Base-by-base conservation (phyloP, 2,113 vertebrate genomes). In the Limnothrissa miodon region DNA sequence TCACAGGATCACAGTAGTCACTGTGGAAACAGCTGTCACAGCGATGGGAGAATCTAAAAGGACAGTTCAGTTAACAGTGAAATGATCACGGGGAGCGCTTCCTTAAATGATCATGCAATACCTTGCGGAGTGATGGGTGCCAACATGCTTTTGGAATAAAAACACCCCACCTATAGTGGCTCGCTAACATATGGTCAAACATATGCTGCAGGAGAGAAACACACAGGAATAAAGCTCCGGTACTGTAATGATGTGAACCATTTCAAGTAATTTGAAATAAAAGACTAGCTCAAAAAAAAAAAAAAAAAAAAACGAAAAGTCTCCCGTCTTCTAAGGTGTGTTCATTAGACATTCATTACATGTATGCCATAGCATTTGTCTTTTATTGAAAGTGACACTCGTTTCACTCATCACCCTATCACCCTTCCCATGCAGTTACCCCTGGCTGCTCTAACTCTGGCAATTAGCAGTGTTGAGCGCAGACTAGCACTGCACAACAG, bases 91-190 rank as follows among this genome's bases (percentile, higher is more conserved):
- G 29, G 29, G 10, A 83, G 36, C 78, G 6, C 19, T 80, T 85
- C 88, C 84, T 87, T 83, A 92, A 93, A 88, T 90, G 86, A 92
- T 92, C 90, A 89, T 88, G 86, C 80, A 86, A 90, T 83, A 13
- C 25, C 36, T 78, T 84, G 45, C 81, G 84, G 84, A 85, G 78
- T 19, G 29, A 5, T 74, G 0, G 29, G 9, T 62, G 59, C 59
- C 59, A 62, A 9, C 59, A 29, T 29, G 25, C 59, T 2, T 9
- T 29, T 29, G 4, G 59, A 62, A 29, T 11, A 25, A 25, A 25
- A 62, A 62, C 59, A 62, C 59, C 59, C n/a, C 59, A 62, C 59
- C 25, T 62, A 29, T 62, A 36, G 66, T 74, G 66, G 66, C 33
- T 36, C 13, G 15, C 33, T 33, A 74, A 80, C 78, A 39, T 80